Evolutionary conservation across 2,797 vertebrate species (phyloP).

Genomic region (Rhinatrema bivittatum): DNA sequence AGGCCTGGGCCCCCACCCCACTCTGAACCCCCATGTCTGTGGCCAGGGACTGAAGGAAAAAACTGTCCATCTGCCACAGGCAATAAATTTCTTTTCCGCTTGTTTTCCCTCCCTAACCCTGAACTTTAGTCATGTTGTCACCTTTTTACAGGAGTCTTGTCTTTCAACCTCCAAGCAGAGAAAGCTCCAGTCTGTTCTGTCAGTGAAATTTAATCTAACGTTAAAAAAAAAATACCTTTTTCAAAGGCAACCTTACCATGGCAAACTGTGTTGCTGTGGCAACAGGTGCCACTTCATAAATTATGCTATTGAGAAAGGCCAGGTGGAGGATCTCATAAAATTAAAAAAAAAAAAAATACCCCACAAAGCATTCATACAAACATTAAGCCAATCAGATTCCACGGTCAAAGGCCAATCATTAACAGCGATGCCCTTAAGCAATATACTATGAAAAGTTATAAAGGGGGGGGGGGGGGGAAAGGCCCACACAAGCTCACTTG

Average conservation of each 20-base stretch:
- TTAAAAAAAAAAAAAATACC: too few species aligned
- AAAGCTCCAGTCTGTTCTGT: slow-evolving; percentile 13
- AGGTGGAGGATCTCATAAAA: not conserved
- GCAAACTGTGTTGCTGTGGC: slow-evolving; percentile 26
- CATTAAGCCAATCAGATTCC: not conserved
- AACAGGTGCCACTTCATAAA: slow-evolving; percentile 9
- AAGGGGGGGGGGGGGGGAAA: too few species aligned
- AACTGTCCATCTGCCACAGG: too few species aligned
- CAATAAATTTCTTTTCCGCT: too few species aligned
- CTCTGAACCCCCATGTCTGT: too few species aligned
- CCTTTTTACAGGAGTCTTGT: slow-evolving; percentile 5
- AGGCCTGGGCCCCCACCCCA: too few species aligned
- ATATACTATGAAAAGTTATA: too few species aligned
- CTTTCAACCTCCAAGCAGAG: slow-evolving; percentile 10
- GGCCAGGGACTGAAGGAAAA: too few species aligned
- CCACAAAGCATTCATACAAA: not conserved
- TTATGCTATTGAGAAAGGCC: not conserved
- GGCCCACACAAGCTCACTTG: too few species aligned
- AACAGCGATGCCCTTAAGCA: not conserved
- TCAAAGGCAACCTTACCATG: slow-evolving; percentile 19
- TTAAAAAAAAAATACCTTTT: slow-evolving; percentile 15
- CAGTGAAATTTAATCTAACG: slow-evolving; percentile 25
- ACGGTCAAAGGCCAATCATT: not conserved
- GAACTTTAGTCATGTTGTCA: too few species aligned
- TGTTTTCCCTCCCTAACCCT: too few species aligned